phyloP scores from a whole-genome alignment of 2,797 vertebrate genomes.

The Sebastes steindachneri region DNA sequence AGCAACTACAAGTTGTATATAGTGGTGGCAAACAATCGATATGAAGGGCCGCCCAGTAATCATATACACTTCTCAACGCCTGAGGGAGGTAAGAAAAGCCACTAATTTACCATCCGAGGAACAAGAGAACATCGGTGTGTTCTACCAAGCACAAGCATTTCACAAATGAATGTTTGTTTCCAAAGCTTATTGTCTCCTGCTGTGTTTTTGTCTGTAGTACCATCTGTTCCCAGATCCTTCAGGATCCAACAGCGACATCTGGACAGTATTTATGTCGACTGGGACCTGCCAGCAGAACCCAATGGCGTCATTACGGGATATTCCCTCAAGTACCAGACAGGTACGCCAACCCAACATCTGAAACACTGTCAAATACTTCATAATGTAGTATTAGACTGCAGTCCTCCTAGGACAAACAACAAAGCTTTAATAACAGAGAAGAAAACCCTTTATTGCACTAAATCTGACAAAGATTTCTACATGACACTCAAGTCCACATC shows the following conservation, averaged over 20 bases:
- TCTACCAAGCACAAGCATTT: neutral
- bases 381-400: neutral
- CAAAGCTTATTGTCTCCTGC: neutral
- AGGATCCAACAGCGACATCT: conserved; percentile 94
- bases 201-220: conserved; percentile 82
- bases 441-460: neutral
- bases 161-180: neutral
- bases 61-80: conserved; percentile 92
- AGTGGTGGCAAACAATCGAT: conserved; percentile 93
- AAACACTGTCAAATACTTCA: conserved; percentile 9
- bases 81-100: conserved; percentile 90
- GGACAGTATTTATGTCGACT: conserved; percentile 93
- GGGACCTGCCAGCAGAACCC: conserved; percentile 94
- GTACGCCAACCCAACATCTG: conserved; percentile 67
- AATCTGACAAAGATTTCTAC: neutral
- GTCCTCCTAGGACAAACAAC: neutral
- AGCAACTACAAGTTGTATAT: conserved; percentile 98
- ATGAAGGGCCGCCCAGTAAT: conserved; percentile 92
- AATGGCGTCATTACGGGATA: conserved; percentile 95
- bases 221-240: conserved; percentile 91
- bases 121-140: neutral
- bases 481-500: neutral
- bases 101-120: neutral
- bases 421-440: neutral
- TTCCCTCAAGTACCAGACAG: conserved; percentile 89